Conservation (phyloP, 1,140 invertebrate species). For the Drosophila hydei region DNA sequence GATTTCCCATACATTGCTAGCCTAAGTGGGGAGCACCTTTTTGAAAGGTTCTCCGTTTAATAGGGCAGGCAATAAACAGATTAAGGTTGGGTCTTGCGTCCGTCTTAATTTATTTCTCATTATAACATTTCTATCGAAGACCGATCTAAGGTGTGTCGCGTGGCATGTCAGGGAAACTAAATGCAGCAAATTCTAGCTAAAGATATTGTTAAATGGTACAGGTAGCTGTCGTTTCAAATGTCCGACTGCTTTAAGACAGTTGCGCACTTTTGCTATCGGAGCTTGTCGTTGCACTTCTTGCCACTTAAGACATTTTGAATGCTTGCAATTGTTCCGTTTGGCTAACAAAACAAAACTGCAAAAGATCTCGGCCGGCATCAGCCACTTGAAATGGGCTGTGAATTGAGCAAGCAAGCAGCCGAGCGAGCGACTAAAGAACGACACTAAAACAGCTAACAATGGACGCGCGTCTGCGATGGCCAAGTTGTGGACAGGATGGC, state of each 20-base stretch:
- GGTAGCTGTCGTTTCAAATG: background rate
- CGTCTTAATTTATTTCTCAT: background rate
- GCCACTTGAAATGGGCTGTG: constrained; percentile 37
- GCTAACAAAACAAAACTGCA: constrained; percentile 28
- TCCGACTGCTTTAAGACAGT: no score
- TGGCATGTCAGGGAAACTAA: no score
- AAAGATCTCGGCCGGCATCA: constrained; percentile 26
- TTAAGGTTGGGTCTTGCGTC: background rate
- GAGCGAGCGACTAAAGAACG: no score
- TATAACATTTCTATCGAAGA: background rate
- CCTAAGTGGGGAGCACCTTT: no score
- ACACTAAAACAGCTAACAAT: constrained; percentile 30
- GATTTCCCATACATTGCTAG: no score
- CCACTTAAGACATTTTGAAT: constrained; percentile 20
- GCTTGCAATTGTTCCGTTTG: constrained; percentile 31
- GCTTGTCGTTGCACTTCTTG: constrained; percentile 11
- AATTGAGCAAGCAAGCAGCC: constrained; percentile 46
- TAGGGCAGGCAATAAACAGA: background rate
- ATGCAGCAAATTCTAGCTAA: background rate
- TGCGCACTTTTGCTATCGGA: constrained; percentile 8
- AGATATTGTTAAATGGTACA: background rate
- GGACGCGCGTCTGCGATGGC: constrained; percentile 12
- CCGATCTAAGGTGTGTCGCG: no score
- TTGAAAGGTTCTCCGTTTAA: background rate
- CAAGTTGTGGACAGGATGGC: constrained; percentile 12